These are phyloP conservation scores for Andrena praecox DNA, from an alignment of 2,888 invertebrate genomes.

Conservation along the genomic window DNA sequence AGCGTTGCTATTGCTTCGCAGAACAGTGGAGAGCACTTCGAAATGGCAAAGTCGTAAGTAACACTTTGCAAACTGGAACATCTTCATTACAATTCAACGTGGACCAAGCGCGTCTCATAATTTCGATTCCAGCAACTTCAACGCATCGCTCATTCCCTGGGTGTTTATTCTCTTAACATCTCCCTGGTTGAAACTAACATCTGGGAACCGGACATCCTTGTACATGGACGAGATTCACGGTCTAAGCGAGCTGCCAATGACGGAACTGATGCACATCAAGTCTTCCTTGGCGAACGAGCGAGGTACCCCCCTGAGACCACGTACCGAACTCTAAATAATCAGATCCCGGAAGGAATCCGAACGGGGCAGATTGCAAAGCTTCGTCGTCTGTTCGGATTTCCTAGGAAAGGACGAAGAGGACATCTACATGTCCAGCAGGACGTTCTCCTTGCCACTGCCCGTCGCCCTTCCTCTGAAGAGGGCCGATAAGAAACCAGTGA, in stretches of 20 bases:
- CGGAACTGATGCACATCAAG: slow-evolving; percentile 89
- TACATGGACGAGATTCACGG: slow-evolving; percentile 82
- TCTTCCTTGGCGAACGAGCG: slow-evolving; percentile 81
- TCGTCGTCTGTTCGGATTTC: background rate
- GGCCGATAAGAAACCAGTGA: slow-evolving; percentile 71
- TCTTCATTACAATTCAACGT: background rate
- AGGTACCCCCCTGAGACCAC: slow-evolving; percentile 65
- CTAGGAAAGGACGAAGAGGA: slow-evolving; percentile 17
- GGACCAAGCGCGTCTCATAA: background rate
- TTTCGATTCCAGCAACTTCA: slow-evolving; percentile 1
- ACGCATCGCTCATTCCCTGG: background rate
- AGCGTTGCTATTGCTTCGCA: background rate
- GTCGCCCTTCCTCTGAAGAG: slow-evolving; percentile 65
- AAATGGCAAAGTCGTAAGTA: slow-evolving; percentile 10
- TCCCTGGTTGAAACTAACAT: background rate
- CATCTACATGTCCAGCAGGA: slow-evolving; percentile 40
- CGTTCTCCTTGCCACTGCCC: slow-evolving; percentile 61
- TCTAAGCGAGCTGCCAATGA: slow-evolving; percentile 89
- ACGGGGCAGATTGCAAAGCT: background rate
- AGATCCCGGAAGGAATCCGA: too few species aligned
- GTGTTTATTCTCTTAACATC: slow-evolving; percentile 14
- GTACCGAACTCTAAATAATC: background rate
- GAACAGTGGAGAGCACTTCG: background rate
- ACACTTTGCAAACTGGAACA: background rate
- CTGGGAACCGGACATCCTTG: slow-evolving; percentile 59